A percentile compares a stretch with the other conserved stretches of the same genome.
These are phyloP conservation scores for Amia ocellicauda DNA, from an alignment of 2,113 vertebrate species.

Conservation along the genomic window DNA sequence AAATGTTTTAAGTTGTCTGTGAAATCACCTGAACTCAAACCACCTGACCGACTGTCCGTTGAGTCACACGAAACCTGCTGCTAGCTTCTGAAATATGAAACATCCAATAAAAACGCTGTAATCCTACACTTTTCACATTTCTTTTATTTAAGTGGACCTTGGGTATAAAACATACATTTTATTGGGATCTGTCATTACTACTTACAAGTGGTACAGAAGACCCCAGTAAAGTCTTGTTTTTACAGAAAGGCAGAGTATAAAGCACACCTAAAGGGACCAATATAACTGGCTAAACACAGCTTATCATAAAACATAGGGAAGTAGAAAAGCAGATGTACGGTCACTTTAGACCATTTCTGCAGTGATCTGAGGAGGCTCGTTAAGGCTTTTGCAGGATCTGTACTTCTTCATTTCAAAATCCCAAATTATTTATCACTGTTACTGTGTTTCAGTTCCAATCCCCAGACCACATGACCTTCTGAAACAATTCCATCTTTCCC, in stretches of 20 bases:
- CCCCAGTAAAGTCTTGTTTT: conserved; percentile 13
- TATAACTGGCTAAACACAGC: conserved; percentile 16
- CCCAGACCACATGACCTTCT: background rate
- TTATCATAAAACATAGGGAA: conserved; percentile 10
- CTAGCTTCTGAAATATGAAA: background rate
- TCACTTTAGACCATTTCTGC: background rate
- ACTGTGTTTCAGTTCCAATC: conserved; percentile 4
- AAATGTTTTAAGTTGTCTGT: background rate
- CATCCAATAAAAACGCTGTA: conserved; percentile 1
- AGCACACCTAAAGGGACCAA: conserved; percentile 8
- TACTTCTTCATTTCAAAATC: background rate
- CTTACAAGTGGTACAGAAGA: background rate
- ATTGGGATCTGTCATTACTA: background rate
- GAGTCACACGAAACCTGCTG: background rate
- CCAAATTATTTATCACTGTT: background rate
- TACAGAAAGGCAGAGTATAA: background rate
- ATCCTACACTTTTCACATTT: background rate
- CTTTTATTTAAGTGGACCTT: background rate
- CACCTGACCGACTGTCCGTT: too few relatives aligned
- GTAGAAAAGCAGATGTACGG: conserved; percentile 17
- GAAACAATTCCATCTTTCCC: background rate
- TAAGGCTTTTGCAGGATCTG: background rate
- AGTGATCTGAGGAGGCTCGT: background rate
- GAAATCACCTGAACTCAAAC: background rate
- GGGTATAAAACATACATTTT: background rate